Percentiles rank a stretch among this genome's conserved stretches.
These are phyloP conservation scores for Plebejus melissa DNA, from an alignment of 2,888 invertebrate genomes.

Conservation along the genomic window DNA sequence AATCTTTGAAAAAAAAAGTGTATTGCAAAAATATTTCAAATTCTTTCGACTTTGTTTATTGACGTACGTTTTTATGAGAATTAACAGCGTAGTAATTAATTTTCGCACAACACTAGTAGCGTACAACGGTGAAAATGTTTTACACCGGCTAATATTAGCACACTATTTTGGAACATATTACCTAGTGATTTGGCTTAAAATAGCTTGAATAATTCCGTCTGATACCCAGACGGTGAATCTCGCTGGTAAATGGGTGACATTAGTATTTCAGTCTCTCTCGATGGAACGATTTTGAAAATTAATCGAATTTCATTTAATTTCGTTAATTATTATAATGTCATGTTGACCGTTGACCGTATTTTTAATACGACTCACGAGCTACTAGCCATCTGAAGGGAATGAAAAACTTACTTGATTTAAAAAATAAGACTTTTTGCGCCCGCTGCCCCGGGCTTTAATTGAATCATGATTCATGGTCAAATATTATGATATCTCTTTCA, in stretches of 20 bases:
- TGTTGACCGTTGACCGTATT: not conserved
- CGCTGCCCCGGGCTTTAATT: too few relatives aligned
- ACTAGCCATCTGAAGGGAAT: too few relatives aligned
- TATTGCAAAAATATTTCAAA: not conserved
- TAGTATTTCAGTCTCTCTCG: conserved; percentile 2
- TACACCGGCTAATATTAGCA: conserved; percentile 15
- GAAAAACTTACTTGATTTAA: too few relatives aligned
- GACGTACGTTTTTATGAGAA: not conserved
- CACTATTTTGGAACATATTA: conserved; percentile 21
- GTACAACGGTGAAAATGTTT: conserved; percentile 8
- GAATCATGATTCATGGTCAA: too few relatives aligned
- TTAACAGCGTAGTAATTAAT: not conserved
- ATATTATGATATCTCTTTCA: too few relatives aligned
- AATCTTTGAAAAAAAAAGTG: not conserved
- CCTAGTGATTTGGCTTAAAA: conserved; percentile 21
- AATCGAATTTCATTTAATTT: conserved; percentile 2
- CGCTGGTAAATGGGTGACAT: conserved; percentile 21
- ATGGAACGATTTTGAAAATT: conserved; percentile 15
- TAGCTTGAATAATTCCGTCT: conserved; percentile 15
- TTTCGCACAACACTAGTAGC: conserved; percentile 14
- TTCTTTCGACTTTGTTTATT: not conserved
- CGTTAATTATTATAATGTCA: not conserved
- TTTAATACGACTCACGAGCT: not conserved
- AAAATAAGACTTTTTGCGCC: too few relatives aligned
- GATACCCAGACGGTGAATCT: conserved; percentile 16